A percentile compares a stretch with the other conserved stretches of the same genome.
These are phyloP conservation scores for Euphydryas editha DNA, from an alignment of 2,888 invertebrate species.

Conservation along the genomic window DNA sequence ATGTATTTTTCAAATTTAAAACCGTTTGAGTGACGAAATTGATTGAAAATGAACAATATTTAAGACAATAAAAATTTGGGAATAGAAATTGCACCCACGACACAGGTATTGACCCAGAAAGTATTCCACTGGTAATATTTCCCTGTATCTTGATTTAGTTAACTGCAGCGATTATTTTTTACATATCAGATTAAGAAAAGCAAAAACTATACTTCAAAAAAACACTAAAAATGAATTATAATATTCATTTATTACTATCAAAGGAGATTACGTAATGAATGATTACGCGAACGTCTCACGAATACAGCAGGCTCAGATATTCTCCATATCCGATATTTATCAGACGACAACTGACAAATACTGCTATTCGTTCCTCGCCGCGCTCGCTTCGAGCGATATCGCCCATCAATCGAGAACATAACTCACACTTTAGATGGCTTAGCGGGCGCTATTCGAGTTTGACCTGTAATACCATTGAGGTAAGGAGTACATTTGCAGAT, in stretches of 20 bases:
- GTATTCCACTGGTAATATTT: too few relatives aligned
- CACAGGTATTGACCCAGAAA: too few relatives aligned
- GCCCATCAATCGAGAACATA: conserved; percentile 26
- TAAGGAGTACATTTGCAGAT: conserved; percentile 3
- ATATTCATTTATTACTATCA: conserved; percentile 6
- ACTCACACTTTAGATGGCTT: conserved; percentile 27
- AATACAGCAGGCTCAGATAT: conserved; percentile 25
- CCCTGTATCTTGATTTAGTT: too few relatives aligned
- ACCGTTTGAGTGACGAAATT: too few relatives aligned
- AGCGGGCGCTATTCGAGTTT: conserved; percentile 4
- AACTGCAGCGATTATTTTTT: too few relatives aligned
- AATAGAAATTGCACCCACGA: too few relatives aligned
- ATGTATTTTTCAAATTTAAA: too few relatives aligned
- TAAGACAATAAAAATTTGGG: too few relatives aligned
- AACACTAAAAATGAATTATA: conserved; percentile 5
- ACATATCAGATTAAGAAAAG: background rate
- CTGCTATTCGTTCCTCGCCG: conserved; percentile 25
- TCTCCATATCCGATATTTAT: conserved; percentile 33
- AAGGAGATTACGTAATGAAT: conserved; percentile 5
- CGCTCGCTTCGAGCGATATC: conserved; percentile 29
- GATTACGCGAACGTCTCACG: conserved; percentile 14
- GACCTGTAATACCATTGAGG: background rate
- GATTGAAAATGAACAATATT: too few relatives aligned
- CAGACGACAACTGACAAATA: conserved; percentile 36
- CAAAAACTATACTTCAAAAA: background rate